Base-by-base conservation (phyloP, 2,888 invertebrate species). In the Orchesella flavescens region DNA sequence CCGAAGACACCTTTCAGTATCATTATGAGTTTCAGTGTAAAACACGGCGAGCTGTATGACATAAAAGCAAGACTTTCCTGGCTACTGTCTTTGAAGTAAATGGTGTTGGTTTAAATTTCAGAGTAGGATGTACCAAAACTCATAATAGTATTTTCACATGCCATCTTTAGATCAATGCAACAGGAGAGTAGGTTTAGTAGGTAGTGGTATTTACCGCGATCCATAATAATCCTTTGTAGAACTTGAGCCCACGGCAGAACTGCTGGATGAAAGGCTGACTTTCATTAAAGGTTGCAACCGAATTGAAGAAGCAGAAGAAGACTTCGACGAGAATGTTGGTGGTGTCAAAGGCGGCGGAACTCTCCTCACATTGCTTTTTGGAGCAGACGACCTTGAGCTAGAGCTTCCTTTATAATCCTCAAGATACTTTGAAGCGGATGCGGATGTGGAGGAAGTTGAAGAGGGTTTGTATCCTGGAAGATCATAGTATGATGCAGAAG, bases 151-250 rank as follows among this genome's bases (percentile, higher is more conserved):
- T 80, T 80, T 57, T 74, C 63, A 80, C 57, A 79, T 69, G 78
- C 46, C 77, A 84, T 73, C 73, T 74, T 83, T 63, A 79, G 79
- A 84, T 84, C 79, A 78, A 75, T 84, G 57, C 73, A 84, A 75
- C 84, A 81, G 81, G 77, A 78, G 73, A 78, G 73, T 77, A 81
- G 81, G 75, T 84, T 79, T 82, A 82, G 82, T 85, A 83, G 85
- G 69, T 78, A 75, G 78, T 81, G 68, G 81, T 84, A 84, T 84
- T 86, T 88, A 88, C 88, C 88, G 88, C 86, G 88, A 88, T 82
- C 82, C 87, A 87, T 87, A 87, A 86, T 85, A 85, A 82, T 88
- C 86, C 86, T 87, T 88, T 83, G 83, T 81, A 55, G 85, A 81
- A 71, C 81, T 81, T 65, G 75, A 82, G 74, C 84, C 83, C 59